phyloP scores from a whole-genome alignment of 2,888 invertebrate species.

The Rotaria socialis region DNA sequence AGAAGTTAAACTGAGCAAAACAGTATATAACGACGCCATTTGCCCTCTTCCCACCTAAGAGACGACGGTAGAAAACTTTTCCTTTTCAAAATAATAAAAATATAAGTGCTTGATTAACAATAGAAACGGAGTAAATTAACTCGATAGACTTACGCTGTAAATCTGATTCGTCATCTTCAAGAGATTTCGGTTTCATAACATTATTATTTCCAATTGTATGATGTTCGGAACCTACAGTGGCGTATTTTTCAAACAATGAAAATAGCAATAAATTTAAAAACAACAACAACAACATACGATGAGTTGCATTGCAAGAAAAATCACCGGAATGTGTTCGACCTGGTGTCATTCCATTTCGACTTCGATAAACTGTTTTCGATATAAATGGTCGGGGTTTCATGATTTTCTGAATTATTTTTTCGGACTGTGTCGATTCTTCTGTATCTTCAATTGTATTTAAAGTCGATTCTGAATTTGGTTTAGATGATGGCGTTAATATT shows the following conservation, averaged over 20 bases:
- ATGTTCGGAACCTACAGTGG: not conserved
- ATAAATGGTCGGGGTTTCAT: not conserved
- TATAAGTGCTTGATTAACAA: too few species aligned
- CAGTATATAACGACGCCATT: not conserved
- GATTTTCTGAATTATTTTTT: not conserved
- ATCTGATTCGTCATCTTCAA: conserved; percentile 21
- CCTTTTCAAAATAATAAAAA: not conserved
- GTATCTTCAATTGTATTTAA: not conserved
- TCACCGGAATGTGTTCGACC: not conserved
- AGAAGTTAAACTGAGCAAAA: not conserved
- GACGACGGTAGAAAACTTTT: not conserved
- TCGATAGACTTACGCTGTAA: not conserved
- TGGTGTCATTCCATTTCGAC: not conserved
- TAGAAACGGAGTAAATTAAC: too few species aligned
- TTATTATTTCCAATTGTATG: too few species aligned
- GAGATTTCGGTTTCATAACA: not conserved
- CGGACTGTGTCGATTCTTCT: not conserved
- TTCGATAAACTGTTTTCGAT: not conserved
- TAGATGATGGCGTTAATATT: not conserved
- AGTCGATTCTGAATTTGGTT: not conserved
- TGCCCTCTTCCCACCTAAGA: not conserved
- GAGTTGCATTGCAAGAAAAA: too few species aligned
- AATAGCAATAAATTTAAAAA: too few species aligned
- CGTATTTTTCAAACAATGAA: not conserved
- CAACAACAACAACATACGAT: not conserved